phyloP scores from a whole-genome alignment of 2,113 vertebrate genomes.

The Sapayoa aenigma region DNA sequence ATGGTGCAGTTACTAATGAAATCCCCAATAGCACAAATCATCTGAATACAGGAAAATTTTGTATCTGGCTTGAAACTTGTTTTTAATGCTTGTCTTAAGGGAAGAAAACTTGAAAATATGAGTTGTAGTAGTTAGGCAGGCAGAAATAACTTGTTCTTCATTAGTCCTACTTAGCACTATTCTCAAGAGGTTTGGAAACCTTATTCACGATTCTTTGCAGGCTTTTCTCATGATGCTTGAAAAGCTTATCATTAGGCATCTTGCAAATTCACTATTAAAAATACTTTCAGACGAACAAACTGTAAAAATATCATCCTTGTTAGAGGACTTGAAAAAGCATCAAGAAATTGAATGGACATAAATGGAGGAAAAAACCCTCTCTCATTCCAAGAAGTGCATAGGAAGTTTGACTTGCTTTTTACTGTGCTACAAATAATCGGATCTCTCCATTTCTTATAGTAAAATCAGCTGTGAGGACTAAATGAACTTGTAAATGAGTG shows the following conservation, averaged over 20 bases:
- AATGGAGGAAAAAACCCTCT: background rate
- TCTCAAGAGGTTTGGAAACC: background rate
- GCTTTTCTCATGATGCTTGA: background rate
- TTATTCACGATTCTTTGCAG: background rate
- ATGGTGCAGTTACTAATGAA: background rate
- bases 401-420: background rate
- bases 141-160: background rate
- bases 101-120: background rate
- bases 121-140: background rate
- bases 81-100: conserved; percentile 13
- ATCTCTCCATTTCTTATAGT: background rate
- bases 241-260: background rate
- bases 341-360: background rate
- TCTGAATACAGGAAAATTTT: background rate
- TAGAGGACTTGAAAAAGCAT: background rate
- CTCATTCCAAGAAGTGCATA: background rate
- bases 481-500: background rate
- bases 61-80: background rate
- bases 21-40: background rate
- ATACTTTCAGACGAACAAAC: background rate
- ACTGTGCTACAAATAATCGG: background rate
- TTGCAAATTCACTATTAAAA: conserved; percentile 7
- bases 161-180: conserved; percentile 13
- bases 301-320: background rate
- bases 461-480: background rate